phyloP scores from a whole-genome alignment of 2,888 invertebrate species.

The Eristalis pertinax region DNA sequence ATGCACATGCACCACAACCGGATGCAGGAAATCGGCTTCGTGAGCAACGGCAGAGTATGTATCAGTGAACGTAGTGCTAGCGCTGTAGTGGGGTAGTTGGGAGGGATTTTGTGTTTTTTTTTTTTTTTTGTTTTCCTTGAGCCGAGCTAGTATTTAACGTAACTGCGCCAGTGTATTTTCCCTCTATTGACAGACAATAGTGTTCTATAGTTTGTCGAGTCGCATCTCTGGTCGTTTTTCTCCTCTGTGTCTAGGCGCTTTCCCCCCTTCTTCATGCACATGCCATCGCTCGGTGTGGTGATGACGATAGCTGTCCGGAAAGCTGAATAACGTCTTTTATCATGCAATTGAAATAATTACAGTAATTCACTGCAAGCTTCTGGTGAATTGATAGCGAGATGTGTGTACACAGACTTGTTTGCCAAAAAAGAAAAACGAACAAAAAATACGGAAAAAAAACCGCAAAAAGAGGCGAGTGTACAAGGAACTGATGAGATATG shows the following conservation, averaged over 20 bases:
- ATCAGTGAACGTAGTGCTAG: not conserved
- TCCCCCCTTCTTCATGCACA: not conserved
- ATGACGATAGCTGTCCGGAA: constrained; percentile 42
- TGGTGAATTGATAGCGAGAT: constrained; percentile 20
- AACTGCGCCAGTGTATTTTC: constrained; percentile 34
- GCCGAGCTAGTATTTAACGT: not conserved
- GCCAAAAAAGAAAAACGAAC: not conserved
- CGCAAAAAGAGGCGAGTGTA: not conserved
- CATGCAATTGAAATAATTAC: constrained; percentile 72
- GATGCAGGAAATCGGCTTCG: constrained; percentile 66
- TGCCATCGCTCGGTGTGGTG: constrained; percentile 5
- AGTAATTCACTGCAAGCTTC: constrained; percentile 34
- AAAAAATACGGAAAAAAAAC: not conserved
- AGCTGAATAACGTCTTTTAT: constrained; percentile 45
- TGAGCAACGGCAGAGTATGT: constrained; percentile 61
- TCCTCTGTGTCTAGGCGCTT: constrained; percentile 37
- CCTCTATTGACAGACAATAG: constrained; percentile 60
- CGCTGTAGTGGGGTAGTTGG: not conserved
- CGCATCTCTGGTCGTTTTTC: constrained; percentile 5
- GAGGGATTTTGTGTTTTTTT: not conserved
- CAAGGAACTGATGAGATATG: not conserved
- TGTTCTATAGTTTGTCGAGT: constrained; percentile 35
- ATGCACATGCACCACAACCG: constrained; percentile 32
- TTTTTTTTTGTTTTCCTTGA: not conserved
- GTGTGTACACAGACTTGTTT: not conserved